Evolutionary conservation across 2,113 vertebrate genomes (phyloP), one percentile per base, ranked within the genome.

Genomic region (Hippocampus guttulatus): DNA sequence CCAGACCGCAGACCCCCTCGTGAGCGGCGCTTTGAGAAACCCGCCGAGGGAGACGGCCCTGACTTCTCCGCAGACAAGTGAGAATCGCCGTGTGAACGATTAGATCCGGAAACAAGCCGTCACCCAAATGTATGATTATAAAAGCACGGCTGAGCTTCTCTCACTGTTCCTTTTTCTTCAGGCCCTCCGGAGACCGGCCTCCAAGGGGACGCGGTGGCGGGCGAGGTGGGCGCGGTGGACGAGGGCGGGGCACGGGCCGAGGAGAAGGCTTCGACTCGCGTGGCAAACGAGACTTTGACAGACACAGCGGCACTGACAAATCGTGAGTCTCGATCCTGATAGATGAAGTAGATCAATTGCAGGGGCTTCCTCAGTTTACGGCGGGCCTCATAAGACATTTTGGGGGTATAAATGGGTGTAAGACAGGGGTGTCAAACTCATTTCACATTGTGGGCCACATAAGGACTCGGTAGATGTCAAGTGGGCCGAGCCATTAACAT

Each of bases 241-340:
- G 97, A 3, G 97, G 97, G 3, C 95, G 96, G 52, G 97, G 97
- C 27, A 92, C 97, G 91, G 96, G 96, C 86, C 91, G 96, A 84
- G 94, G 93, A 14, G 97, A 99, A 0, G 96, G 97, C 40, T 99
- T 99, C 68, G 97, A 99, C 90, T 95, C 95, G 1, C 95, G 97
- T 14, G 97, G 97, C 70, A 99, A 99, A 58, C 95, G 97, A 66
- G 97, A 99, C 87, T 99, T 97, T 41, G 97, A 99, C 91, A 93
- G 96, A 83, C 97, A 99, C 81, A 98, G 96, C 49, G 94, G 95
- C 91, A 96, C 92, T 30, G 97, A 99, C 91, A 94, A 96, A 95
- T 92, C 95, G 97, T 99, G 93, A 98, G 97, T 95, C 62, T 47
- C 16, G 2, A 30, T 16, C 2, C 3, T 30, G 12, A 27, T 38